Evolutionary conservation across 2,888 invertebrate species (phyloP).

Genomic region (Hypercompe scribonia): DNA sequence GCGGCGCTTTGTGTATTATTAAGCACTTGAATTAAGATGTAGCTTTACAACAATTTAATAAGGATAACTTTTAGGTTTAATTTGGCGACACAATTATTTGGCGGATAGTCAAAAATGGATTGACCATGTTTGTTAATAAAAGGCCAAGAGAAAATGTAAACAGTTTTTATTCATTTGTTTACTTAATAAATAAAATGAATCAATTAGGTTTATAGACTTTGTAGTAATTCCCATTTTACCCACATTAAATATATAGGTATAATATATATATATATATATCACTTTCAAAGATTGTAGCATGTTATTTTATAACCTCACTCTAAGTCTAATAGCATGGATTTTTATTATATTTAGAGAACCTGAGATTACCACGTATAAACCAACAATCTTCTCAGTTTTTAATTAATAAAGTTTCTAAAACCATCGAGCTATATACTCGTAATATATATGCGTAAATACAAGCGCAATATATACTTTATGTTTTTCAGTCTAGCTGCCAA

Average conservation of each 20-base stretch:
- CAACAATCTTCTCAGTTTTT: not conserved
- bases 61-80: slow-evolving; percentile 29
- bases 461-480: not conserved
- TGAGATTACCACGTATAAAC: not conserved
- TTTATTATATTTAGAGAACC: not conserved
- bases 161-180: not conserved
- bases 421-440: not conserved
- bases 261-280: too few relatives aligned
- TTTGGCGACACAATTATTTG: slow-evolving; percentile 25
- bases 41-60: slow-evolving; percentile 38
- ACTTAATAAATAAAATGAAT: not conserved
- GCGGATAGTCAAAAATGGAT: not conserved
- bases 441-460: not conserved
- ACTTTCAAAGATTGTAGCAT: not conserved
- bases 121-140: not conserved
- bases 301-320: not conserved
- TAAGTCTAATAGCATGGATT: not conserved
- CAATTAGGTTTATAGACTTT: too few relatives aligned
- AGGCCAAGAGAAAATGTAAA: not conserved
- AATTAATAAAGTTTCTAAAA: not conserved
- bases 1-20: slow-evolving; percentile 43
- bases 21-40: slow-evolving; percentile 42
- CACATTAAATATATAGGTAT: not conserved
- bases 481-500: slow-evolving; percentile 10
- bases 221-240: not conserved